Evolutionary conservation across 2,797 vertebrate genomes (phyloP).

Genomic region (Pyrocephalus nanus): DNA sequence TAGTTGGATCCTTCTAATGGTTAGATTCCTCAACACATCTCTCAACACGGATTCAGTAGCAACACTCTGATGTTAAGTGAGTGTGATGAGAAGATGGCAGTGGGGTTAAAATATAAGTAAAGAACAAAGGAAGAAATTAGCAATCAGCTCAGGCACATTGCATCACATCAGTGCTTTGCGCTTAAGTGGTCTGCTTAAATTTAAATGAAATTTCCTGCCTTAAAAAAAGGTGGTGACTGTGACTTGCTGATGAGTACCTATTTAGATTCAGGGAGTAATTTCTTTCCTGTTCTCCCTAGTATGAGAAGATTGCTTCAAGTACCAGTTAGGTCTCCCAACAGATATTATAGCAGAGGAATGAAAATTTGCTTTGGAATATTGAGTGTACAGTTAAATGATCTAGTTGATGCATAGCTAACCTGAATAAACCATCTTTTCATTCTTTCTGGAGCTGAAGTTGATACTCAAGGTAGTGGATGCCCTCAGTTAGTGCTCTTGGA

Average conservation of each 20-base stretch:
- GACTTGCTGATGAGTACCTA: background rate
- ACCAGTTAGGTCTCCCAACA: background rate
- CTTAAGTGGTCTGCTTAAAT: background rate
- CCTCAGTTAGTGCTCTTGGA: background rate
- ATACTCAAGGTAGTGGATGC: background rate
- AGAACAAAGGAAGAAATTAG: background rate
- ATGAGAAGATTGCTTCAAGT: background rate
- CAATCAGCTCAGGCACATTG: background rate
- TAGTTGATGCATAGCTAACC: background rate
- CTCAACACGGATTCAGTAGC: background rate
- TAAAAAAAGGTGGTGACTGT: background rate
- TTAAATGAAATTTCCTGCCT: background rate
- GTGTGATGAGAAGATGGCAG: background rate
- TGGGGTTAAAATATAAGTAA: background rate
- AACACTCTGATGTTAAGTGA: background rate
- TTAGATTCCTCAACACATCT: background rate
- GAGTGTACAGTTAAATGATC: background rate
- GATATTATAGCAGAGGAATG: background rate
- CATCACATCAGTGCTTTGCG: background rate
- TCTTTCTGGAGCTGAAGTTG: background rate
- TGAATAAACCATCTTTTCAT: background rate
- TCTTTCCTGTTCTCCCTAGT: background rate
- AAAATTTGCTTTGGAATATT: background rate
- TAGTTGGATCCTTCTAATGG: background rate
- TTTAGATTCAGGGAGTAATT: background rate